Evolutionary conservation across 2,797 vertebrate genomes (phyloP), one percentile per base, ranked within the genome.

Genomic region (Huso huso): DNA sequence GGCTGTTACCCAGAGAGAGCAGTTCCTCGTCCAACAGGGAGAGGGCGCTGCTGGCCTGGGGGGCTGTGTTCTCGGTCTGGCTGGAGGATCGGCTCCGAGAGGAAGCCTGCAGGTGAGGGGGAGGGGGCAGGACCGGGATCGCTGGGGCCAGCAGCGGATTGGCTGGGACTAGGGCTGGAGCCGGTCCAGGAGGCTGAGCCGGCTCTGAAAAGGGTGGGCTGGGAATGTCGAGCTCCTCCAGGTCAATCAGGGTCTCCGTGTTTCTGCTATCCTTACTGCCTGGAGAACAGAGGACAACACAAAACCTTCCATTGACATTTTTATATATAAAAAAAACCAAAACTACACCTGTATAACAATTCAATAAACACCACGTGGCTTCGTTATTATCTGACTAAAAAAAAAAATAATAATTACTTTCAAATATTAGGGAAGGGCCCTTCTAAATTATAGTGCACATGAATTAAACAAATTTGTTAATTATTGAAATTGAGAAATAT

Each of bases 21-120:
- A 98, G 90, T 78, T 98, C 93, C 70, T 95, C 92, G n/a, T 98
- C 95, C 69, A 98, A 84, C 79, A 96, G 77, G 60, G 87, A 93
- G 6, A 93, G 74, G 3, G 86, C 78, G 58, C 65, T 77, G 66
- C 75, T 62, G 65, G 73, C 71, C 1, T 68, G 76, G 59, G 84
- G 53, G 0, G 79, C 66, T 0, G 87, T 72, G 6, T 84, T 82
- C 75, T 87, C 87, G 1, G 62, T 83, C 65, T 90, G 91, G 82
- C 89, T 23, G 37, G 74, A 52, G 0, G 82, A 73, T 68, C 73
- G 65, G 74, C 79, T 79, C 66, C 80, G 69, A 6, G 72, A 69
- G 0, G 80, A 83, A 0, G 53, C n/a, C 0, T 79, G 57, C 3
- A 74, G 61, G 68, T 90, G 91, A 0, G 95, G 94, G 18, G 79